These are phyloP conservation scores for Microcebus murinus DNA, from an alignment of 2,113 vertebrate genomes.

Conservation along the genomic window DNA sequence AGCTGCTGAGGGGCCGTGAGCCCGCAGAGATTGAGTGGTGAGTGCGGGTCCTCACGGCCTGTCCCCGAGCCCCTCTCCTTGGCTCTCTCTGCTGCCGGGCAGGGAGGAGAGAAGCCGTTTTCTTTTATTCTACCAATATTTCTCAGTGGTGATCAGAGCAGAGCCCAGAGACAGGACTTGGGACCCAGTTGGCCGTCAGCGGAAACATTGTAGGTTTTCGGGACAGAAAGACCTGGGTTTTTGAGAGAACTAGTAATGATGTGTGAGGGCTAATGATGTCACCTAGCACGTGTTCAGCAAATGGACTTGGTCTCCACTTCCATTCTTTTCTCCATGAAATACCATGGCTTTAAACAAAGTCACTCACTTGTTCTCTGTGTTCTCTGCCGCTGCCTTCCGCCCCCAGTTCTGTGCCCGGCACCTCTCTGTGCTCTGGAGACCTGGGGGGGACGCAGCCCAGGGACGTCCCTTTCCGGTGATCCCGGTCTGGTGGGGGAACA, in stretches of 20 bases:
- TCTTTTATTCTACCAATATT: not conserved
- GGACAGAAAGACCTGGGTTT: not conserved
- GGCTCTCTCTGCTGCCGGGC: not conserved
- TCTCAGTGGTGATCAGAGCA: not conserved
- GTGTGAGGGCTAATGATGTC: not conserved
- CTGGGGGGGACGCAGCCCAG: no score
- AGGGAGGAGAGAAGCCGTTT: not conserved
- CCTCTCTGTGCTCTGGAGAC: not conserved
- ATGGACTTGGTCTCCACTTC: no score
- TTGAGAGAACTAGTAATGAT: not conserved
- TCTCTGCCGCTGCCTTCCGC: not conserved
- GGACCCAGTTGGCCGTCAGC: not conserved
- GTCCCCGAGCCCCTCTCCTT: not conserved
- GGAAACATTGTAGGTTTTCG: not conserved
- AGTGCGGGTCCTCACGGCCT: not conserved
- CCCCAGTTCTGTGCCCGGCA: not conserved
- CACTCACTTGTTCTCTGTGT: no score
- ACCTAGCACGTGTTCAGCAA: not conserved
- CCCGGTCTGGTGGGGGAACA: not conserved
- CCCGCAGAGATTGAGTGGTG: constrained; percentile 68
- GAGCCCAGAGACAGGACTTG: not conserved
- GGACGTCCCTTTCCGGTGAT: not conserved
- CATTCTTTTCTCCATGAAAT: not conserved
- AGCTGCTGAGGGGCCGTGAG: constrained; percentile 66
- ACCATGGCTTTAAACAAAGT: no score